phyloP scores from a whole-genome alignment of 2,888 invertebrate species.

The Drosophila hamatofila region DNA sequence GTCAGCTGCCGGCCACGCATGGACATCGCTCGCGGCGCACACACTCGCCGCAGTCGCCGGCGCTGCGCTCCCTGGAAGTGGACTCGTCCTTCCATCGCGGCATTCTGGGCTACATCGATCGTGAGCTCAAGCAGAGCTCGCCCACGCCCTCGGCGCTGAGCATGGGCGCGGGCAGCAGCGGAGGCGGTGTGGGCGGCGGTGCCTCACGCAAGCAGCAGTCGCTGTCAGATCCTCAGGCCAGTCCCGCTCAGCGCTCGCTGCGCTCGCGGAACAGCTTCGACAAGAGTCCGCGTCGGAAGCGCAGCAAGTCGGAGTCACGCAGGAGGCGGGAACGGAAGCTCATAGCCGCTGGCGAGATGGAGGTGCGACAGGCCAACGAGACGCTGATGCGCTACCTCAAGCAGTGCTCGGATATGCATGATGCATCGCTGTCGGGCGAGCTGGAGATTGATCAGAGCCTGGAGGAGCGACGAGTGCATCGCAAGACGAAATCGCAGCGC shows the following conservation, averaged over 20 bases:
- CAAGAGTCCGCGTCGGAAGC: constrained; percentile 85
- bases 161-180: constrained; percentile 59
- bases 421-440: constrained; percentile 85
- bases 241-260: constrained; percentile 85
- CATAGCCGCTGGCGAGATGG: constrained; percentile 85
- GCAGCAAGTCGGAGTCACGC: constrained; percentile 85
- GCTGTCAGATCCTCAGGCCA: constrained; percentile 85
- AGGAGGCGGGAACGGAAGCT: constrained; percentile 84
- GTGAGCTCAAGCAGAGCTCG: constrained; percentile 83
- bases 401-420: constrained; percentile 85
- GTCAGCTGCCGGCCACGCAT: constrained; percentile 81
- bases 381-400: constrained; percentile 85
- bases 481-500: constrained; percentile 85
- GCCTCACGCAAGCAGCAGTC: constrained; percentile 83
- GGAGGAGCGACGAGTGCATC: constrained; percentile 85
- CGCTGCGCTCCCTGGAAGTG: constrained; percentile 58
- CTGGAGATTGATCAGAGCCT: constrained; percentile 85
- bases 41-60: constrained; percentile 79
- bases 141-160: constrained; percentile 81
- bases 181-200: constrained; percentile 57
- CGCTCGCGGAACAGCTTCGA: constrained; percentile 85
- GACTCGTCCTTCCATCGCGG: constrained; percentile 84
- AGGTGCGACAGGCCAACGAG: constrained; percentile 85
- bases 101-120: constrained; percentile 85
- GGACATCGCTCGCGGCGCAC: constrained; percentile 75